Base-by-base conservation (phyloP, 2,888 invertebrate genomes). In the Pantelozetes paolii region DNA sequence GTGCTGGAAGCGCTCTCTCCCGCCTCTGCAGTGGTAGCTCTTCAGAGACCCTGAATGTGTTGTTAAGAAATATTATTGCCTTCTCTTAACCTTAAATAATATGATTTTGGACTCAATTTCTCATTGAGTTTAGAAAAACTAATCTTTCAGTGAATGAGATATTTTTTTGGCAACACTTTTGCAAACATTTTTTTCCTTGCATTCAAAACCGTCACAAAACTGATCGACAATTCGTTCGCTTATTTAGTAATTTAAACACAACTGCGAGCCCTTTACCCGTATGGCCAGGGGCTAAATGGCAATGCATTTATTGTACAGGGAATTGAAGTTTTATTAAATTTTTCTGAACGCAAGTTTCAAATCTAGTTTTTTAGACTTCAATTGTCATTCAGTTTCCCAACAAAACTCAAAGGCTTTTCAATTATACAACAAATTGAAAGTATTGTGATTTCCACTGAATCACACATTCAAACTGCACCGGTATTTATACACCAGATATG, bases 281-380 rank as follows among this genome's bases (percentile, higher is more conserved):
- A 40, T 36, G 40, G 40, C 57, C 42, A 15, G 5, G 2, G 67
- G 67, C 36, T 20, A 1, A 40, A n/a, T n/a, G 1, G 23, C 18
- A 67, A 67, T 67, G 36, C 67, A 67, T 67, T 67, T 36, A 67
- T 67, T 67, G 40, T 67, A 67, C n/a, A 36, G 40, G 23, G 20
- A 67, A 67, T 67, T 36, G 20, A 67, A 67, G 40, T 67, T 67
- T 67, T 67, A 67, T 67, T 67, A 67, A 67, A 67, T 67, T 67
- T 62, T 67, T 40, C 40, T 23, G 15, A 67, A 40, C 32, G 32
- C 28, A 62, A 40, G 40, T 1, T 18, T 67, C 20, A 32, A 67
- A 36, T 40, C 67, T 67, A 40, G 23, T 67, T 23, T 62, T 36
- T 20, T 8, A 67, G 18, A 67, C 67, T 40, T 67, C 67, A 67